Conservation (phyloP, 2,888 invertebrate genomes). For the Stegophylla sp. region DNA sequence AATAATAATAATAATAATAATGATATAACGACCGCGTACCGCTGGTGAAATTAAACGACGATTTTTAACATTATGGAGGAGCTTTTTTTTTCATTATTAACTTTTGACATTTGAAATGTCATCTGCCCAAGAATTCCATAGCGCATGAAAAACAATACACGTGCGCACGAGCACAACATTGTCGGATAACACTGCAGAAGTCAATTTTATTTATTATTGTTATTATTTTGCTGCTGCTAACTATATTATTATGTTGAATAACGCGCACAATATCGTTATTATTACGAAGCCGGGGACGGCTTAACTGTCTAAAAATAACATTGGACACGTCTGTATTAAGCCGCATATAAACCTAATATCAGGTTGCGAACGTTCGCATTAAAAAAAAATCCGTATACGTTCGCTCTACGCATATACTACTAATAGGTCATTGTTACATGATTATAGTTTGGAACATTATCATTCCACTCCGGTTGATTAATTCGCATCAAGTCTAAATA, state of each 20-base stretch:
- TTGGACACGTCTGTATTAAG: constrained; percentile 25
- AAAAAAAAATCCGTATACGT: neutral
- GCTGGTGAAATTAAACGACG: constrained; percentile 15
- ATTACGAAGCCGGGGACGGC: neutral
- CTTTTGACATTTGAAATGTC: constrained; percentile 30
- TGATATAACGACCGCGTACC: too few species aligned
- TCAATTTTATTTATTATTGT: neutral
- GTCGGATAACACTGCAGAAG: constrained; percentile 1
- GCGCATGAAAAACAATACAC: neutral
- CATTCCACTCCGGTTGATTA: neutral
- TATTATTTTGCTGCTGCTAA: neutral
- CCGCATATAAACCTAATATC: neutral
- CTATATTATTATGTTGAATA: constrained; percentile 13
- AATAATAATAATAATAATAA: too few species aligned
- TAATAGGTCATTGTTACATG: too few species aligned
- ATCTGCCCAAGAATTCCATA: neutral
- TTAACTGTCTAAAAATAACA: constrained; percentile 33
- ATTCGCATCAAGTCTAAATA: too few species aligned
- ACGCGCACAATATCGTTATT: neutral
- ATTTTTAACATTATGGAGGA: neutral
- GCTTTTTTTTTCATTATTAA: constrained; percentile 9
- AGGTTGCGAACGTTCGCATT: neutral
- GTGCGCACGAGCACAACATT: neutral
- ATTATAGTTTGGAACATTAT: too few species aligned
- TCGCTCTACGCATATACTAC: too few species aligned